Base-by-base conservation (phyloP, 2,888 invertebrate genomes). In the Tanytarsus gracilentus region DNA sequence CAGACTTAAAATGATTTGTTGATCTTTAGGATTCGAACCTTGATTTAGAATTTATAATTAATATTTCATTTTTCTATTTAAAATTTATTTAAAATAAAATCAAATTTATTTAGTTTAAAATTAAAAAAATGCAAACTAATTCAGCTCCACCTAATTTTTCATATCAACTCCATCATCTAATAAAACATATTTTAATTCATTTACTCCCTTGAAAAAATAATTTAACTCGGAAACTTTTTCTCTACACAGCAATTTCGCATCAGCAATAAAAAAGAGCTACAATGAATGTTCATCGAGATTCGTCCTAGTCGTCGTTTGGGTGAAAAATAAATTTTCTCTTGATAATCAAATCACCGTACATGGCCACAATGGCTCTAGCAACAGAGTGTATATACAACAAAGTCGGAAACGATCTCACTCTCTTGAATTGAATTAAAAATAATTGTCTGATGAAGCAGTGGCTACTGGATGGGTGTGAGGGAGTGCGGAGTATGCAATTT, bases 371-470 rank as follows among this genome's bases (percentile, higher is more conserved):
- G 36, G n/a, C 16, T 36, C 16, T 36, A 36, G n/a, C 36, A 36
- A 16, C 36, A 36, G 14, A 36, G 36, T 36, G 36, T n/a, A 36
- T 6, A 29, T 29, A 18, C n/a, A n/a, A n/a, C n/a, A 44, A 21
- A 18, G 44, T 44, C 21, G 23, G 44, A 16, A 23, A 18, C 44
- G 23, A 44, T 18, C 14, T 36, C 36, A 16, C 8, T 44, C n/a
- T 44, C 18, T 11, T 4, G 29, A 58, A 40, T 48, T 48, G 40
- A 58, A 58, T 58, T 58, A 58, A 58, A 58, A 58, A 58, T 58
- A 58, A 58, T 58, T 58, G 58, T 29, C 58, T 48, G 48, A 58
- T 58, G 58, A 58, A 48, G 58, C 55, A 39, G 16, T 23, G 16
- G 27, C 40, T 21, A 39, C 26, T 39, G 40, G 14, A 18, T 26